Conservation (phyloP, 2,888 invertebrate species). For the Athripsodes cinereus region DNA sequence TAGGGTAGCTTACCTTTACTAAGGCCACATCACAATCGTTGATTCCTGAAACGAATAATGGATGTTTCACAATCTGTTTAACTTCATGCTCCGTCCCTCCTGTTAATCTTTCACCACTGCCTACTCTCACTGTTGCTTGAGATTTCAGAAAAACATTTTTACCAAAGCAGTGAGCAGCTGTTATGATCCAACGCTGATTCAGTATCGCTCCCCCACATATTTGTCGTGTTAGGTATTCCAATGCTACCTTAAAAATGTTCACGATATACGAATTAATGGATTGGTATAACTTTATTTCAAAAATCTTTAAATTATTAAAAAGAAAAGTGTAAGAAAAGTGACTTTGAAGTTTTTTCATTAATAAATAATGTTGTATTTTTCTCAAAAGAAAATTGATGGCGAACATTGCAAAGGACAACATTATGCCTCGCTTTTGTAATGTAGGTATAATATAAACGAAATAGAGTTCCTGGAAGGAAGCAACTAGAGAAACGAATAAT, state of each 20-base stretch:
- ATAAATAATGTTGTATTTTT: too few relatives aligned
- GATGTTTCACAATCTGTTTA: constrained; percentile 28
- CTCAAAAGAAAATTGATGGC: too few relatives aligned
- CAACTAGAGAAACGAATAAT: too few relatives aligned
- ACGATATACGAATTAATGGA: too few relatives aligned
- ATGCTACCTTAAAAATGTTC: constrained; percentile 12
- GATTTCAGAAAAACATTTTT: constrained; percentile 11
- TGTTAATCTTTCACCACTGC: constrained; percentile 6
- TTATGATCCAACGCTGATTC: constrained; percentile 28
- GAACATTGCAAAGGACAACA: too few relatives aligned
- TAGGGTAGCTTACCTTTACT: constrained; percentile 31
- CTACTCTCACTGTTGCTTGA: constrained; percentile 21
- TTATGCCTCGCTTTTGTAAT: too few relatives aligned
- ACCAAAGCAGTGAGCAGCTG: constrained; percentile 26
- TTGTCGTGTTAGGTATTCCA: constrained; percentile 23
- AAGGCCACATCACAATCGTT: constrained; percentile 34
- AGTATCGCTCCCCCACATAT: constrained; percentile 29
- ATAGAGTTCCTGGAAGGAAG: too few relatives aligned
- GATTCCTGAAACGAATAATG: constrained; percentile 27
- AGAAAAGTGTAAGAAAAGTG: too few relatives aligned
- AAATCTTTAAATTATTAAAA: too few relatives aligned
- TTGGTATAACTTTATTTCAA: too few relatives aligned
- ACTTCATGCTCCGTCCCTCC: constrained; percentile 19
- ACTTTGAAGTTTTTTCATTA: too few relatives aligned
- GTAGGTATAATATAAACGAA: too few relatives aligned